phyloP scores from a whole-genome alignment of 2,797 vertebrate species.

The Pangasius sanitwongsei region DNA sequence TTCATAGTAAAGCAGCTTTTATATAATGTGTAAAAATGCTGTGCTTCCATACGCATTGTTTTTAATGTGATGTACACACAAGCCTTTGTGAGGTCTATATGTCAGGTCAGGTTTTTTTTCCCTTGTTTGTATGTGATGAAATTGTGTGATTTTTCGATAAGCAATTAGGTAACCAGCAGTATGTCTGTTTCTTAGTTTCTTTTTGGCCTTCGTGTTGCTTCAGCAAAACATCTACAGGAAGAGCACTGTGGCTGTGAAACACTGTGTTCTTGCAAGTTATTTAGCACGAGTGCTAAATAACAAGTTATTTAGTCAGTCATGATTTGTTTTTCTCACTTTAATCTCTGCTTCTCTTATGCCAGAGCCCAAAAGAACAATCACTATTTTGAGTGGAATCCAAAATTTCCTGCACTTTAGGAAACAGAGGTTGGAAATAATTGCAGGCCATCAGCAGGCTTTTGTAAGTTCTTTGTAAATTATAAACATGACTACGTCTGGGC shows the following conservation, averaged over 20 bases:
- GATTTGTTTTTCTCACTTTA: not conserved
- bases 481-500: not conserved
- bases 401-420: conserved; percentile 81
- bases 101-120: no score
- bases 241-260: not conserved
- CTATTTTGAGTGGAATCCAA: conserved; percentile 76
- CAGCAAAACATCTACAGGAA: not conserved
- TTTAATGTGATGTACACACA: no score
- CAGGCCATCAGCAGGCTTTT: conserved; percentile 71
- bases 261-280: not conserved
- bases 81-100: not conserved
- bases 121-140: not conserved
- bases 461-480: conserved; percentile 64
- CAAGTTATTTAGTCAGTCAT: not conserved
- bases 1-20: not conserved
- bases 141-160: not conserved
- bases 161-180: not conserved
- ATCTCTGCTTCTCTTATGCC: conserved; percentile 33
- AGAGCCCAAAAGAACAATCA: conserved; percentile 74
- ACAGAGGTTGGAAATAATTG: conserved; percentile 64
- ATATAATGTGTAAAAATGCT: not conserved
- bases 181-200: not conserved
- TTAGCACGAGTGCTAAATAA: not conserved
- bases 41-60: not conserved
- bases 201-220: not conserved